A percentile compares a stretch with the other conserved stretches of the same genome.
These are phyloP conservation scores for Rhinolophus sinicus DNA, from an alignment of 2,113 vertebrate genomes.

Conservation along the genomic window DNA sequence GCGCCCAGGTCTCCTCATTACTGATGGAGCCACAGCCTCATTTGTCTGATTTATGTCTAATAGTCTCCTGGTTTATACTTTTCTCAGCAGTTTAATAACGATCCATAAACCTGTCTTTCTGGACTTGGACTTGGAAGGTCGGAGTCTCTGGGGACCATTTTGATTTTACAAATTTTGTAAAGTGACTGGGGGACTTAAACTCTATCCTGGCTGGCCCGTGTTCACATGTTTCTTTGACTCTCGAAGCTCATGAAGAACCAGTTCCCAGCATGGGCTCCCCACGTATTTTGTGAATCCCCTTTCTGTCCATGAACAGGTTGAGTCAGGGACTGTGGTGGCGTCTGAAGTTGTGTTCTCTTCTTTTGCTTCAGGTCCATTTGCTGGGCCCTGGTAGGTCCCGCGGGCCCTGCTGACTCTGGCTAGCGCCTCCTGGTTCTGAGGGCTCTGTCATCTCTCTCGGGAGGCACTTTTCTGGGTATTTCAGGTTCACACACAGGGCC, in stretches of 20 bases:
- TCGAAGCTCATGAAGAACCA: rapidly evolving
- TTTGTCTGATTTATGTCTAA: slow-evolving; percentile 73
- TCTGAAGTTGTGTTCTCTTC: not conserved
- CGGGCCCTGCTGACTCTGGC: not conserved
- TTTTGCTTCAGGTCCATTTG: not conserved
- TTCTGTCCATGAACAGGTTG: not conserved
- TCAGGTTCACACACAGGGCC: not conserved
- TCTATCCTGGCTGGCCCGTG: not conserved
- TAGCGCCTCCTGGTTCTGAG: not conserved
- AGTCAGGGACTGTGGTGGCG: not conserved
- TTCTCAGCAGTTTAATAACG: slow-evolving; percentile 72
- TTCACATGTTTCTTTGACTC: not conserved
- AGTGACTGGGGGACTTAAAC: not conserved
- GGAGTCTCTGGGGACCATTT: slow-evolving; percentile 48
- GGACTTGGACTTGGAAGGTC: slow-evolving; percentile 59
- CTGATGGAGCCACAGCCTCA: not conserved
- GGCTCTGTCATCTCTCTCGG: not conserved
- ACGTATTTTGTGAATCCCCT: too few relatives aligned
- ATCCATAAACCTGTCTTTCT: slow-evolving; percentile 70
- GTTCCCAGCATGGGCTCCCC: not conserved
- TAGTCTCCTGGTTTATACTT: slow-evolving; percentile 64
- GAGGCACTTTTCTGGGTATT: not conserved
- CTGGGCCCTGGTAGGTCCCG: not conserved
- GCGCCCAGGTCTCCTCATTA: not conserved
- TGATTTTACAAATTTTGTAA: slow-evolving; percentile 41